Conservation (phyloP, 2,113 vertebrate genomes). For the Macquaria australasica region DNA sequence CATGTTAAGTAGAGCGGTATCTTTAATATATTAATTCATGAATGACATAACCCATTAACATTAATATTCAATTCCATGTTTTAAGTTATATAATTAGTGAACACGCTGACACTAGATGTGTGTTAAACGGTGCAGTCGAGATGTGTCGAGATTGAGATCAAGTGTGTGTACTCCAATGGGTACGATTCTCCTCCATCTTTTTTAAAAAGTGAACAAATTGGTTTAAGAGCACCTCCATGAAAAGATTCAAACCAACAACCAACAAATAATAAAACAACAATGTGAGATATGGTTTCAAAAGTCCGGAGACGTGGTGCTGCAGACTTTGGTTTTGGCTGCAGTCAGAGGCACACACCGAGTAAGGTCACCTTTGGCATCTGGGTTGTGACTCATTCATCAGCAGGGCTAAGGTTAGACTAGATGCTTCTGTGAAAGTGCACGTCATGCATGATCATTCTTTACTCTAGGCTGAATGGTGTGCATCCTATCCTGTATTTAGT, state of each 20-base stretch:
- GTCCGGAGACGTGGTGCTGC: neutral
- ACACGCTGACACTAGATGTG: neutral
- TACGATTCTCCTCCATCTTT: neutral
- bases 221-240: neutral
- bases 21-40: slow-evolving; percentile 3
- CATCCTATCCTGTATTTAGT: slow-evolving; percentile 69
- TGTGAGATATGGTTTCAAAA: neutral
- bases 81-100: neutral
- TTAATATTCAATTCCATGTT: slow-evolving; percentile 3
- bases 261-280: neutral
- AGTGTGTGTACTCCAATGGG: neutral
- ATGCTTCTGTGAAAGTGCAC: slow-evolving; percentile 62
- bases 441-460: slow-evolving; percentile 68
- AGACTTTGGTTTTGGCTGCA: neutral
- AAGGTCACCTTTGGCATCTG: slow-evolving; percentile 60
- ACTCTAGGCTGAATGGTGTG: slow-evolving; percentile 67
- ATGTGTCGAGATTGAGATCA: neutral
- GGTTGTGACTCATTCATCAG: slow-evolving; percentile 70
- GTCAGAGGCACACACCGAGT: neutral
- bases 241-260: neutral
- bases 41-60: neutral
- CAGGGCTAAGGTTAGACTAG: slow-evolving; percentile 61
- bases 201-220: neutral
- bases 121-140: neutral
- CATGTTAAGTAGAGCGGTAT: neutral